Evolutionary conservation across 2,113 vertebrate genomes (phyloP).

Genomic region (Peromyscus maniculatus): DNA sequence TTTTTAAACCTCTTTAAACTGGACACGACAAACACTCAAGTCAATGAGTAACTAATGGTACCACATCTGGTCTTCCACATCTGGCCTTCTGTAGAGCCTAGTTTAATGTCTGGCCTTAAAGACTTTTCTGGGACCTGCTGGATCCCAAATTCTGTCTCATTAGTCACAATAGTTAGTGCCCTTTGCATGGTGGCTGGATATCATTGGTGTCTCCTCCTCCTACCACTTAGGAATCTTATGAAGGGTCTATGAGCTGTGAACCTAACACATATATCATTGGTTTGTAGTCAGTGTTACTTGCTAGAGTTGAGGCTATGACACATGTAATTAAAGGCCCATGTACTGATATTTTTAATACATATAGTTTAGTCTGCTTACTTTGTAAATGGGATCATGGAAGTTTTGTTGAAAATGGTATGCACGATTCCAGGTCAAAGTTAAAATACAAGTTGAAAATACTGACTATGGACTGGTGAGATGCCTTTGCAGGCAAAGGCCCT

Average conservation of each 20-base stretch:
- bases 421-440: not conserved
- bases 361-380: not conserved
- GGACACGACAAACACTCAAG: not conserved
- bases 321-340: not conserved
- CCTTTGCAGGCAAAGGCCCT: not conserved
- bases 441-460: not conserved
- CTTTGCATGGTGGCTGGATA: not conserved
- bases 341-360: not conserved
- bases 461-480: not conserved
- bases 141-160: not conserved
- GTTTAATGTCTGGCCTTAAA: not conserved
- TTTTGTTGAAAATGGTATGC: not conserved
- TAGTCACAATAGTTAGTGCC: not conserved
- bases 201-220: not conserved
- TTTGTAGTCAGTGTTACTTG: not conserved
- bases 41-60: not conserved
- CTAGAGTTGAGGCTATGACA: not conserved
- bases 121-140: fast-evolving
- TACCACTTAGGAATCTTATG: not conserved
- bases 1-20: not conserved
- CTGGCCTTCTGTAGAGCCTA: fast-evolving
- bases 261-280: not conserved
- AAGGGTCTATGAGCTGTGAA: not conserved
- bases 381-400: not conserved
- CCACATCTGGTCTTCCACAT: fast-evolving